A percentile compares a stretch with the other conserved stretches of the same genome.
These are phyloP conservation scores for Brotula barbata DNA, from an alignment of 2,797 vertebrate genomes.

Conservation along the genomic window DNA sequence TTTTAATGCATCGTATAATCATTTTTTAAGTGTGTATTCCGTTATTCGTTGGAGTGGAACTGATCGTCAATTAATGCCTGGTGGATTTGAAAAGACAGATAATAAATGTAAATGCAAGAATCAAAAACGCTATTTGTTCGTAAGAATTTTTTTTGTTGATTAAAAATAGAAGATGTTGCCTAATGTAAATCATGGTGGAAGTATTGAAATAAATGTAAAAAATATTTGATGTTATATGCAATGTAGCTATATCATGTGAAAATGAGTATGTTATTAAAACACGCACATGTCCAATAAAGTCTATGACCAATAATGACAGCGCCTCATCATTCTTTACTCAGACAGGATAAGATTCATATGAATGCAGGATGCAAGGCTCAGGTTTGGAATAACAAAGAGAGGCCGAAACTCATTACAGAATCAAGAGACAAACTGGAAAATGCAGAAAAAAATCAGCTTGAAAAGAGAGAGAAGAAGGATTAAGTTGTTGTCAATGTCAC, in stretches of 20 bases:
- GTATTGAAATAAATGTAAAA: conserved; percentile 74
- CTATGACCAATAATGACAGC: conserved; percentile 58
- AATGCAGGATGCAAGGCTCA: neutral
- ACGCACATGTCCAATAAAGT: conserved; percentile 82
- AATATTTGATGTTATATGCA: conserved; percentile 81
- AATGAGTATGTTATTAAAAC: conserved; percentile 76
- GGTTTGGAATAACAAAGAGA: neutral
- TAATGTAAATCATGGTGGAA: conserved; percentile 73
- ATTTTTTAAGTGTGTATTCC: conserved; percentile 64
- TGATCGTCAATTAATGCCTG: conserved; percentile 73
- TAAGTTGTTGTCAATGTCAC: neutral
- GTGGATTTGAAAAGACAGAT: conserved; percentile 62
- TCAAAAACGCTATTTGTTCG: conserved; percentile 45
- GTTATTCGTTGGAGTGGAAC: conserved; percentile 64
- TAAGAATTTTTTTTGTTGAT: no score
- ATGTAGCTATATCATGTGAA: conserved; percentile 80
- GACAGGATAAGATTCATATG: no score
- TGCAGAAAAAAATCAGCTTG: neutral
- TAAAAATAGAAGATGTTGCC: conserved; percentile 56
- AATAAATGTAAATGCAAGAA: conserved; percentile 66
- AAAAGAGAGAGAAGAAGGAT: neutral
- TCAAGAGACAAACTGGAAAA: neutral
- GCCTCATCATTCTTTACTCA: neutral
- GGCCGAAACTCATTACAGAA: no score
- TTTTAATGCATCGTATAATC: conserved; percentile 65